A percentile compares a stretch with the other conserved stretches of the same genome.
These are phyloP conservation scores for Microcebus griseorufus DNA, from an alignment of 2,113 vertebrate species.

Conservation along the genomic window DNA sequence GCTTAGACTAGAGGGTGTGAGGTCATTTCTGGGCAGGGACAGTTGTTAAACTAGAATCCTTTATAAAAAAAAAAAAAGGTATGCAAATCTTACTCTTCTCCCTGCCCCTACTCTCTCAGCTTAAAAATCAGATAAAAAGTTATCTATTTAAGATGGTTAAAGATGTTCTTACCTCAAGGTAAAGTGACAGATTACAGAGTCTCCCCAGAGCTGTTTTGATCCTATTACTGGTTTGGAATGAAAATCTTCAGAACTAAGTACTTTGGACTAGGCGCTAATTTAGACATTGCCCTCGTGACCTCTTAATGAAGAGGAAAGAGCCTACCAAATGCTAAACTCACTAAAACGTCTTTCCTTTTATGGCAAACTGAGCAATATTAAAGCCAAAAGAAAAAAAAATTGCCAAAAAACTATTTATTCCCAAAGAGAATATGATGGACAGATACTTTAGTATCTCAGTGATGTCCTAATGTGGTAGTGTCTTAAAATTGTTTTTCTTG, in stretches of 20 bases:
- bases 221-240: not conserved
- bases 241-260: not conserved
- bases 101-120: not conserved
- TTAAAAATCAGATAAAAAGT: not conserved
- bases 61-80: not conserved
- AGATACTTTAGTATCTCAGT: not conserved
- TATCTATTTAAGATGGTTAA: constrained; percentile 17
- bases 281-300: not conserved
- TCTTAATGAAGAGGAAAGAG: not conserved
- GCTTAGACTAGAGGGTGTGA: not conserved
- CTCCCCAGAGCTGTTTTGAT: not conserved
- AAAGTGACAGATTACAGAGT: not conserved
- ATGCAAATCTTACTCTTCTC: not conserved
- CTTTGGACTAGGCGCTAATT: not conserved
- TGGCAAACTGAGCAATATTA: not conserved
- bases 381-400: not conserved
- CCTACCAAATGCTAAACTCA: not conserved
- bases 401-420: not conserved
- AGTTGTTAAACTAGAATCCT: constrained; percentile 29
- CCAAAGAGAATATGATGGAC: not conserved
- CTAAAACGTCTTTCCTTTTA: not conserved
- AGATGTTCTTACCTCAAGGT: not conserved
- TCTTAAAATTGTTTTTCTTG: not conserved
- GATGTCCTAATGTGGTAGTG: not conserved
- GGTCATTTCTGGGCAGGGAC: not conserved